phyloP scores from a whole-genome alignment of 2,797 vertebrate species.

The Gila robusta region DNA sequence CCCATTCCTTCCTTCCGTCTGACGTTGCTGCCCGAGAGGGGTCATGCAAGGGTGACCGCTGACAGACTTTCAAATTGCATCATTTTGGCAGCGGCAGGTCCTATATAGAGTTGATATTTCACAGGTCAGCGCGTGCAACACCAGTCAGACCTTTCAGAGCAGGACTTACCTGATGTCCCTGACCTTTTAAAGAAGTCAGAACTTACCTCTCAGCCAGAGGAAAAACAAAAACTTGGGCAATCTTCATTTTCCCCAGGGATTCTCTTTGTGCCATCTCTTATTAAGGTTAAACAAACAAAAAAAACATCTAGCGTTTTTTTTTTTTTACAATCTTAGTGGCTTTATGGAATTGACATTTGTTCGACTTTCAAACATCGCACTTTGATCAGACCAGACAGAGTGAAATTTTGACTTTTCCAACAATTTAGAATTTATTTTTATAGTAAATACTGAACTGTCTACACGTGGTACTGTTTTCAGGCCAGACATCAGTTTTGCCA shows the following conservation, averaged over 20 bases:
- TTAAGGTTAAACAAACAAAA: constrained; percentile 1
- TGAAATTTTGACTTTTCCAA: neutral
- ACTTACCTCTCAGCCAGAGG: constrained; percentile 67
- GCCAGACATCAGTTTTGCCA: neutral
- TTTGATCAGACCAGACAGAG: neutral
- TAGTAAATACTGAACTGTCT: neutral
- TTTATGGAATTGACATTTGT: constrained; percentile 45
- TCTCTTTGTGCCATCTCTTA: constrained; percentile 42
- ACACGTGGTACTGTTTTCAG: neutral
- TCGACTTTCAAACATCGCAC: constrained; percentile 6
- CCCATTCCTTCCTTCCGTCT: constrained; percentile 44
- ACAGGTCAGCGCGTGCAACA: constrained; percentile 80
- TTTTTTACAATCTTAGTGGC: constrained; percentile 18
- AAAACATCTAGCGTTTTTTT: constrained; percentile 30
- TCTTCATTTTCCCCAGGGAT: constrained; percentile 52
- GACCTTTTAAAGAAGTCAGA: constrained; percentile 77
- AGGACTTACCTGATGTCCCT: constrained; percentile 77
- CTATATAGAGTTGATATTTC: constrained; percentile 76
- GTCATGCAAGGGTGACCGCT: constrained; percentile 72
- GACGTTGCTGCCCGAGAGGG: constrained; percentile 59
- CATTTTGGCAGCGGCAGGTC: constrained; percentile 77
- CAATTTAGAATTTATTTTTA: neutral
- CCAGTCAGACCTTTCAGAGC: constrained; percentile 66
- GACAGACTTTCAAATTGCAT: constrained; percentile 83
- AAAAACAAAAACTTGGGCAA: constrained; percentile 39